Base-by-base conservation (phyloP, 1,140 invertebrate species). In the Listronotus oregonensis region DNA sequence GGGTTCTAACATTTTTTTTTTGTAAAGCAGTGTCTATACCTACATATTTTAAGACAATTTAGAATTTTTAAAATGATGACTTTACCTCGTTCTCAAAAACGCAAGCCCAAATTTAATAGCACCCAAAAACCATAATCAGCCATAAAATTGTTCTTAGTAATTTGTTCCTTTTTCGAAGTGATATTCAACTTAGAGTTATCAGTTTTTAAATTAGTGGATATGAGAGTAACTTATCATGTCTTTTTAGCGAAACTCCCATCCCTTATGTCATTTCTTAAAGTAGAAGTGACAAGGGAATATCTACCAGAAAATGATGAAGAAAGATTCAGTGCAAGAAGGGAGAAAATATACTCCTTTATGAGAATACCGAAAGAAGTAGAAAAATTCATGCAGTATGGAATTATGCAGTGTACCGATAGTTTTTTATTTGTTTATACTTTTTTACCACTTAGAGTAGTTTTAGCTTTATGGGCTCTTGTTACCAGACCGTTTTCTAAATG, bases 361-460 rank as follows among this genome's bases (percentile, higher is more conserved):
- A 93, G 92, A 82, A 98, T 99, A 74, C 97, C 97, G 0, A 85
- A 88, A 72, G 95, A 98, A 80, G 82, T 94, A 17, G 93, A 95
- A 77, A 92, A 92, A 67, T 98, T 99, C 78, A 94, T 98, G 88
- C 84, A 86, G 0, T 99, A 96, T 86, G 97, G 97, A 40, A 97
- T 98, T 77, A 91, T 98, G 76, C 92, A 93, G 80, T 99, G 97
- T 83, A 89, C 94, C n/a, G 97, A 99, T 83, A 96, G 96, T 21
- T 97, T 99, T 80, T 84, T 99, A 46, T 99, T 96, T 84, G 89
- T 99, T 40, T 98, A 98, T 78, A 99, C 97, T 54, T 98, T 99
- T 85, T 83, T 99, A 71, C 97, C 97, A 32, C 79, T 99, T 49
- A 82, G 97, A 71, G 95, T 98, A 79, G 70, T 93, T 12, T 83